Base-by-base conservation (phyloP, 2,888 invertebrate species). In the Fissipunctia ypsillon region DNA sequence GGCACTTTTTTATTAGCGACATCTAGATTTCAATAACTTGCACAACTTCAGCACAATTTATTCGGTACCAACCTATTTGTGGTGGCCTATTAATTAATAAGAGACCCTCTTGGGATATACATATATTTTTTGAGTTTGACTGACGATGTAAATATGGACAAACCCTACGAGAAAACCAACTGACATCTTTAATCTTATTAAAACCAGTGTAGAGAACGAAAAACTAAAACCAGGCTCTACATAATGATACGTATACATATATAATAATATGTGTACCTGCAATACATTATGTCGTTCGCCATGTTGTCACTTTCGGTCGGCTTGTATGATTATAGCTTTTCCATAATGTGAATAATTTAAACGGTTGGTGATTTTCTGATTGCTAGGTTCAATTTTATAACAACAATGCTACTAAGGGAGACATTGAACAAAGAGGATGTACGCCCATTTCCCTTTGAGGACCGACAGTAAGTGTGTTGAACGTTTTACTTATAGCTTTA, bases 401-500 rank as follows among this genome's bases (percentile, higher is more conserved):
- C 64, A 38, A 31, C 56, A 25, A 22, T 19, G 16, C 52, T 54
- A 28, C 35, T 67, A 45, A 66, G n/a, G 31, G 63, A 67, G 66
- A 72, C 59, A 68, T 45, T 75, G 41, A 57, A 64, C 57, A 52
- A 66, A 48, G 48, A 69, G 72, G 60, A 80, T 66, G 31, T 56
- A 70, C 81, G 84, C 84, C 84, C 76, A 68, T 84, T 73, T 80
- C 81, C 76, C 12, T 70, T 69, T 9, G 45, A 68, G 31, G 7
- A 59, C 28, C 12, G 52, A 52, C 65, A 41, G 45, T 6, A 19
- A 12, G n/a, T 16, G 25, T 69, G n/a, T 54, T 54, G 22, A 35
- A 22, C 16, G 19, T 38, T 65, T 56, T 25, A 31, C 5, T 57
- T 48, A 16, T 19, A 59, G 63, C 41, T 38, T 28, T 7, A 52